Conservation (phyloP, 2,113 vertebrate genomes). For the Corydoras sp. region DNA sequence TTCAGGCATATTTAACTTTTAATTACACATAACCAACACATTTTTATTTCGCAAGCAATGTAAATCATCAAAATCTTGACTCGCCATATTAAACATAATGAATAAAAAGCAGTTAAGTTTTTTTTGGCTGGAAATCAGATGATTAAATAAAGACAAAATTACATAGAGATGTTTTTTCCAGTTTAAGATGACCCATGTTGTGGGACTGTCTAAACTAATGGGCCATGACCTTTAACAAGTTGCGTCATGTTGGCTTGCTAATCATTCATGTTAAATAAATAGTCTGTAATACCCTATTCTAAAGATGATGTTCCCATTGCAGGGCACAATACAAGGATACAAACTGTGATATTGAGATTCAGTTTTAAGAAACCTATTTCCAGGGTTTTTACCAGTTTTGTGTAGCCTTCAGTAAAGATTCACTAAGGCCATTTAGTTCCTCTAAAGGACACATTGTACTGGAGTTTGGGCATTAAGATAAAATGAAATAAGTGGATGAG, state of each 20-base stretch:
- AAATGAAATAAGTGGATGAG: no score
- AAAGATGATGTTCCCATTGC: not conserved
- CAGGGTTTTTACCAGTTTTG: not conserved
- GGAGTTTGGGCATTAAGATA: no score
- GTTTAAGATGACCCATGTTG: not conserved
- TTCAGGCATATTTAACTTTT: no score
- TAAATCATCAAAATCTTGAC: no score
- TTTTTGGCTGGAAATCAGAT: no score
- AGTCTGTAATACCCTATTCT: slow-evolving; percentile 6
- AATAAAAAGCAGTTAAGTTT: no score
- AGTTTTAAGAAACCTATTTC: not conserved
- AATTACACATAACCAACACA: no score
- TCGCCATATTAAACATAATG: no score
- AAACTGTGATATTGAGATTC: no score
- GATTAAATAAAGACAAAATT: not conserved
- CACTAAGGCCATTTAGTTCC: not conserved
- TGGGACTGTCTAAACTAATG: not conserved
- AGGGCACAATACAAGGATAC: no score
- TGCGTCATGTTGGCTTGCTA: slow-evolving; percentile 16
- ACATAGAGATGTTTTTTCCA: no score
- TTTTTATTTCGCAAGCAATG: no score
- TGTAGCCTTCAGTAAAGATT: not conserved
- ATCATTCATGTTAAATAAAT: slow-evolving; percentile 36
- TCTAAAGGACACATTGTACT: not conserved
- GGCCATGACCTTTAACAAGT: slow-evolving; percentile 4